Conservation (phyloP, 2,113 vertebrate genomes). For the Alectura lathami region DNA sequence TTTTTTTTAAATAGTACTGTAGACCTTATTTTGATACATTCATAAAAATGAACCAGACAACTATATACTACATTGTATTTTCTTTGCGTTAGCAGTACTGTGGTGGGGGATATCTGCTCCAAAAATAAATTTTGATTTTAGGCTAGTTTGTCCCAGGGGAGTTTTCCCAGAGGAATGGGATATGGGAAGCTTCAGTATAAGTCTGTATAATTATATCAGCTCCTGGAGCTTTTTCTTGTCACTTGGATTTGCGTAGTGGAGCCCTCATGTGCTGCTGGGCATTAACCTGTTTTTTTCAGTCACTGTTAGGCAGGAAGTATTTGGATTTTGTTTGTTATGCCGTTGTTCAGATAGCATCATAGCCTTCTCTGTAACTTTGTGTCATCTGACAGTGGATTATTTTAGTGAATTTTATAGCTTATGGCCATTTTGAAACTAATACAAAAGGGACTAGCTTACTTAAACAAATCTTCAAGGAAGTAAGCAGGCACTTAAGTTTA, state of each 20-base stretch:
- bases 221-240: neutral
- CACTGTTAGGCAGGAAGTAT: neutral
- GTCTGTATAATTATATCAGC: neutral
- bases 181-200: neutral
- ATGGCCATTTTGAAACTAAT: neutral
- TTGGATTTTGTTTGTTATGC: neutral
- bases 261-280: neutral
- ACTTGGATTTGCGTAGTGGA: neutral
- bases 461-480: neutral
- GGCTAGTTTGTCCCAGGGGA: neutral
- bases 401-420: neutral
- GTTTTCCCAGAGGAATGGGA: slow-evolving; percentile 9
- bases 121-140: slow-evolving; percentile 9
- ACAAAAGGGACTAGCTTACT: neutral
- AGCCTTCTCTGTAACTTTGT: neutral
- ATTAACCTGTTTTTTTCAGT: neutral
- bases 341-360: neutral
- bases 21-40: neutral
- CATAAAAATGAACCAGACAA: neutral
- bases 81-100: neutral
- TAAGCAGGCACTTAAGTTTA: neutral
- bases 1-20: neutral
- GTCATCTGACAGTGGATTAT: neutral
- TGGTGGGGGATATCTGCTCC: neutral
- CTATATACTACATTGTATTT: neutral